Evolutionary conservation across 2,888 invertebrate genomes (phyloP).

Genomic region (Campoplex capitator): DNA sequence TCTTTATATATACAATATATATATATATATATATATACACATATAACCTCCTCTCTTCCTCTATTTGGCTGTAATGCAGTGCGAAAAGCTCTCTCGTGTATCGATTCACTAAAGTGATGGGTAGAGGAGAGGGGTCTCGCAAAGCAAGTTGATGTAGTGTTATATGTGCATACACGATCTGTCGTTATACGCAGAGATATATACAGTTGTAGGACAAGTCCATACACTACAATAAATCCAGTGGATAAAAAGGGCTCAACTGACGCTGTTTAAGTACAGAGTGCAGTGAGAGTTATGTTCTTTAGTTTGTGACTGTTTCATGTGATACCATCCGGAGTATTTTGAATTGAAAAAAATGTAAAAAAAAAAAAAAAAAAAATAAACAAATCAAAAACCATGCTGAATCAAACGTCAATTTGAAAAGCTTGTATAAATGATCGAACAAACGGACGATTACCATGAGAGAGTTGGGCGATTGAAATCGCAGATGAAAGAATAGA

Average conservation of each 20-base stretch:
- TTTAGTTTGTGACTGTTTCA: background rate
- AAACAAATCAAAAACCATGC: background rate
- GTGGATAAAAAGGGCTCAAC: background rate
- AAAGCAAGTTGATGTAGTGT: constrained; percentile 15
- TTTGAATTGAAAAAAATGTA: background rate
- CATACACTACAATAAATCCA: background rate
- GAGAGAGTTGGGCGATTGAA: too few species aligned
- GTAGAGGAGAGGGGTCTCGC: background rate
- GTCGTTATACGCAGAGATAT: background rate
- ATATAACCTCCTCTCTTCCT: background rate
- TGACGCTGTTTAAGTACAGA: background rate
- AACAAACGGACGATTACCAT: too few species aligned
- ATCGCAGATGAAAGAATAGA: too few species aligned
- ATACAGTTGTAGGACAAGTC: background rate
- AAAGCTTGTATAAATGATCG: too few species aligned
- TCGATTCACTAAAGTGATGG: constrained; percentile 32
- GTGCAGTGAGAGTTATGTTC: background rate
- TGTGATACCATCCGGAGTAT: background rate
- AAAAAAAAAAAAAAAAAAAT: background rate
- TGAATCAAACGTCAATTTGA: too few species aligned
- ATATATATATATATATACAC: too few species aligned
- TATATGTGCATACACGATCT: constrained; percentile 3
- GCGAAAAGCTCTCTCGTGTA: constrained; percentile 25
- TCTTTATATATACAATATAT: background rate
- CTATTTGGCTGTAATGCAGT: constrained; percentile 5